These are phyloP conservation scores for Eulemur macaco DNA, from an alignment of 2,113 vertebrate genomes.

Conservation along the genomic window DNA sequence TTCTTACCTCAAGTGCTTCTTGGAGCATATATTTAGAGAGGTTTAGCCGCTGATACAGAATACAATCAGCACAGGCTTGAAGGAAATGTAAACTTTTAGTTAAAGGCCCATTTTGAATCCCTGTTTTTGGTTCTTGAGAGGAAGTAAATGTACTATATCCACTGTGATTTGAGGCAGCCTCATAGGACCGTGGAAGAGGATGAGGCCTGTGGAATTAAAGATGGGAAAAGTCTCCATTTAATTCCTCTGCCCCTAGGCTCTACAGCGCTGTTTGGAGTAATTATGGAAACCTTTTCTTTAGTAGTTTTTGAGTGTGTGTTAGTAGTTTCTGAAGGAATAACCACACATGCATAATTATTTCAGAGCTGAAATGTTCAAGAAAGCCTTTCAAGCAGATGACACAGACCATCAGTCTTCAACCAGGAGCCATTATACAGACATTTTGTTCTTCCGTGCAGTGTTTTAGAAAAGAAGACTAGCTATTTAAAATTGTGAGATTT, in stretches of 20 bases:
- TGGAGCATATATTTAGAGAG: background rate
- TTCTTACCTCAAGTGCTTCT: background rate
- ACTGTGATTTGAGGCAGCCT: background rate
- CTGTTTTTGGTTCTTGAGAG: background rate
- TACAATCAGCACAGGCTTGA: background rate
- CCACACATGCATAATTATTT: background rate
- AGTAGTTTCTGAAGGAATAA: background rate
- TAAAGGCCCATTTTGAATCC: background rate
- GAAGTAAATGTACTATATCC: background rate
- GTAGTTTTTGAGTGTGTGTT: background rate
- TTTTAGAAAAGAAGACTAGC: conserved; percentile 15
- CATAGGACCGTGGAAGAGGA: background rate
- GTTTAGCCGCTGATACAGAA: background rate
- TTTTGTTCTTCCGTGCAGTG: background rate
- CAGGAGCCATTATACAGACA: background rate
- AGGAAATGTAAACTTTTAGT: background rate
- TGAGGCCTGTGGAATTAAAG: background rate
- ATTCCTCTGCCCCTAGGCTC: background rate
- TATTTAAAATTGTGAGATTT: conserved; percentile 27
- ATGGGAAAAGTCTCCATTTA: background rate
- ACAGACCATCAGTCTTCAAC: background rate
- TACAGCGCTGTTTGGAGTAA: background rate
- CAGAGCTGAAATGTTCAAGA: background rate
- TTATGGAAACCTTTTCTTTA: background rate
- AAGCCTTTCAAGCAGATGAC: background rate